Evolutionary conservation across 2,888 invertebrate genomes (phyloP).

Genomic region (Pterobdella sp.): DNA sequence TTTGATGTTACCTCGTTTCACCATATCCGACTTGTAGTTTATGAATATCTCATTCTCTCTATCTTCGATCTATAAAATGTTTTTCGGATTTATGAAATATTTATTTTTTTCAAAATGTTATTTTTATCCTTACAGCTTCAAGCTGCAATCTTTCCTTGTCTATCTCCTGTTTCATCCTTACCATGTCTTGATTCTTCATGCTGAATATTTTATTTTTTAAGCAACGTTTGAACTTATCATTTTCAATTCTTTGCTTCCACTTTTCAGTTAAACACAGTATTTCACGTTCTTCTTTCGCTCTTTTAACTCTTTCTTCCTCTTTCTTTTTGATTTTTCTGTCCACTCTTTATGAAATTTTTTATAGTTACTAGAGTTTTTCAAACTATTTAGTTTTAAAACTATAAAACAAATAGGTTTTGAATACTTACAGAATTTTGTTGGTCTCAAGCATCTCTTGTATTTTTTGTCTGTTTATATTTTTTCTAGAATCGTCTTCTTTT

Average conservation of each 20-base stretch:
- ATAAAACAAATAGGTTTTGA: background rate
- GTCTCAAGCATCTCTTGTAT: background rate
- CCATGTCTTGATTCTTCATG: background rate
- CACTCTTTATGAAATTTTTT: background rate
- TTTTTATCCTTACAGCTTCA: slow-evolving; percentile 6
- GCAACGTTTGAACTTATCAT: background rate
- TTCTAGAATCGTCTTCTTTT: slow-evolving; percentile 11
- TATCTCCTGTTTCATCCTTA: slow-evolving; percentile 6
- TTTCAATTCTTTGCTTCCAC: background rate
- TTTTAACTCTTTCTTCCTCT: background rate
- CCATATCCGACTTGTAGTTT: slow-evolving; percentile 17
- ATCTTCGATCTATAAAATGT: slow-evolving; percentile 15
- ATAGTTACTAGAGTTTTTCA: too few species aligned
- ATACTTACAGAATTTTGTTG: slow-evolving; percentile 4
- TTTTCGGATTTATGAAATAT: background rate
- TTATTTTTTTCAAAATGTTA: background rate
- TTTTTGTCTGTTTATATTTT: background rate
- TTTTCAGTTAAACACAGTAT: slow-evolving; percentile 2
- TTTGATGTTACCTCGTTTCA: background rate
- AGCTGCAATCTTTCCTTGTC: background rate
- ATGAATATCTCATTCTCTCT: slow-evolving; percentile 9
- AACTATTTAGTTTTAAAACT: too few species aligned
- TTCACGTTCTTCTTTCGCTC: background rate
- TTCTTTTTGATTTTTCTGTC: background rate
- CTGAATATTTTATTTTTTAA: background rate